Percentiles rank a stretch among this genome's conserved stretches.
Evolutionary conservation across 2,888 invertebrate genomes (phyloP).

Genomic region (Heliconius ethilla): DNA sequence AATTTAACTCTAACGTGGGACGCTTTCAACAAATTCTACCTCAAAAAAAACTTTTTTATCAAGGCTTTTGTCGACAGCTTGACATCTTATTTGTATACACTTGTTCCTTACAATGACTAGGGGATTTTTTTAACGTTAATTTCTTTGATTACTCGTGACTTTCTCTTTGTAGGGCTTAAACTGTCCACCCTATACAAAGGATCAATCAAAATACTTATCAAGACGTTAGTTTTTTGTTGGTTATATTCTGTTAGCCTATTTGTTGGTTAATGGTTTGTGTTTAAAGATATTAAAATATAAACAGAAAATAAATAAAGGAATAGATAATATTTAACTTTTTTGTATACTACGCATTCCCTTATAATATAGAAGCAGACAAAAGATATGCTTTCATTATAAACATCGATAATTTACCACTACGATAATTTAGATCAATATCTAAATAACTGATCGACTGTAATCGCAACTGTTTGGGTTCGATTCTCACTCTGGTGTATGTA

Average conservation of each 20-base stretch:
- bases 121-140: slow-evolving; percentile 53
- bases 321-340: not conserved
- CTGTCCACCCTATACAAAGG: slow-evolving; percentile 36
- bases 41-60: slow-evolving; percentile 44
- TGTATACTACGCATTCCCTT: not conserved
- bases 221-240: slow-evolving; percentile 24
- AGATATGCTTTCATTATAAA: not conserved
- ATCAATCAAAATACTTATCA: slow-evolving; percentile 35
- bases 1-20: not conserved
- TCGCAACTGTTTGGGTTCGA: too few species aligned
- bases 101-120: slow-evolving; percentile 57
- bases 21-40: not conserved
- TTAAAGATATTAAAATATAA: not conserved
- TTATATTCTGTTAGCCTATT: slow-evolving; percentile 3
- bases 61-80: slow-evolving; percentile 47
- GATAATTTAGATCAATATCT: too few species aligned
- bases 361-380: not conserved
- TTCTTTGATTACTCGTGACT: slow-evolving; percentile 34
- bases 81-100: slow-evolving; percentile 60
- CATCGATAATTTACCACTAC: too few species aligned
- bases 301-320: not conserved
- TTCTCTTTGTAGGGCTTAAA: slow-evolving; percentile 37
- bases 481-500: not conserved
- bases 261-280: slow-evolving; percentile 9
- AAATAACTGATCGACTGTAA: too few species aligned